These are phyloP conservation scores for Zalophus californianus DNA, from an alignment of 2,797 vertebrate genomes.

Conservation along the genomic window DNA sequence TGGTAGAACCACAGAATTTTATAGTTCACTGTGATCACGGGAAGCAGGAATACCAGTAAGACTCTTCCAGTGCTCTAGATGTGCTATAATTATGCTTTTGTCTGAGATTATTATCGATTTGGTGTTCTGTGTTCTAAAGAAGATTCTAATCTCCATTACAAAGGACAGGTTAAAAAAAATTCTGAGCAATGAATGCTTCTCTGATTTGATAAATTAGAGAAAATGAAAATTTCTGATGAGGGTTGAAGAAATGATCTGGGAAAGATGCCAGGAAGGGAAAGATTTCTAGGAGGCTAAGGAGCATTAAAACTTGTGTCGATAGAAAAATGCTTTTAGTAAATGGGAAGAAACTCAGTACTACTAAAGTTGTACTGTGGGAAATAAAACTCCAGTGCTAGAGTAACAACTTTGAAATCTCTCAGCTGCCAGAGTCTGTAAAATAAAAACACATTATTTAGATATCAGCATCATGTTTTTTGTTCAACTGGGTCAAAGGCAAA, in stretches of 20 bases:
- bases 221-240: conserved; percentile 43
- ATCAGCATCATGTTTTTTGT: background rate
- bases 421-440: background rate
- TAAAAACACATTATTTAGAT: conserved; percentile 29
- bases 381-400: background rate
- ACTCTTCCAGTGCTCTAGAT: background rate
- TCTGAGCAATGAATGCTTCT: background rate
- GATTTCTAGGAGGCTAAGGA: background rate
- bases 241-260: background rate
- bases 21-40: background rate
- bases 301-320: conserved; percentile 11
- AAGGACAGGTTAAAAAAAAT: background rate
- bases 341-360: background rate
- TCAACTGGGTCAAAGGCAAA: conserved; percentile 14
- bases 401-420: background rate
- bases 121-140: background rate
- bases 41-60: background rate
- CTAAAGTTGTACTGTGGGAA: background rate
- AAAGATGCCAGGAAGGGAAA: conserved; percentile 18
- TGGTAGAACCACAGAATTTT: background rate
- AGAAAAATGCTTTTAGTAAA: background rate
- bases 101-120: background rate
- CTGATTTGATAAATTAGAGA: background rate
- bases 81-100: background rate
- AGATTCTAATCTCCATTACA: conserved; percentile 11